Conservation (phyloP, 2,113 vertebrate species). For the Melospiza georgiana region DNA sequence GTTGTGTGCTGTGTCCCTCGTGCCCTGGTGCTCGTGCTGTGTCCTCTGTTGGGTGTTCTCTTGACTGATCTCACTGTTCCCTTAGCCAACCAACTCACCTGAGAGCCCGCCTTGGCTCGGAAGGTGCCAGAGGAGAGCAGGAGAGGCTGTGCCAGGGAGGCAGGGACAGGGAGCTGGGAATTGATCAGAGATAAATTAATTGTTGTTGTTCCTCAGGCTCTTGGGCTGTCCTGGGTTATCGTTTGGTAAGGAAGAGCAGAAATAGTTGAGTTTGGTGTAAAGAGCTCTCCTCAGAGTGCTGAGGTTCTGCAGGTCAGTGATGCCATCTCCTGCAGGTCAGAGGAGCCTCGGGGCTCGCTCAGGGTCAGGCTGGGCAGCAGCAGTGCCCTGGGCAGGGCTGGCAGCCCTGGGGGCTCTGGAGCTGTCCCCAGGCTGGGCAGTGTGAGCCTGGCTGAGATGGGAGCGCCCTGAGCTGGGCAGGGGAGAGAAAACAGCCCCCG, state of each 20-base stretch:
- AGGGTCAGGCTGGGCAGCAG: not conserved
- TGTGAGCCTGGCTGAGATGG: not conserved
- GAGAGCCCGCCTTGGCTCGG: not conserved
- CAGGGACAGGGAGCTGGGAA: not conserved
- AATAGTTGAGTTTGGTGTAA: not conserved
- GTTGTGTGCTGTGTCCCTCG: constrained; percentile 70
- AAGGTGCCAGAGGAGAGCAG: not conserved
- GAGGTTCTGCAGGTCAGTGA: not conserved
- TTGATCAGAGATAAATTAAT: not conserved
- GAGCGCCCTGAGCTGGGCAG: not conserved
- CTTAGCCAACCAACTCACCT: not conserved
- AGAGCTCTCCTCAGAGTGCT: not conserved
- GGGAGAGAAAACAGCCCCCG: not conserved
- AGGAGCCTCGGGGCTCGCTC: not conserved
- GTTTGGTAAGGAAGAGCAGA: accelerated
- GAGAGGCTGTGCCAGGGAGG: not conserved
- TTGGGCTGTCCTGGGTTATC: accelerated
- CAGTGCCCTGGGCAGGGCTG: not conserved
- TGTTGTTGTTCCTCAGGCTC: not conserved
- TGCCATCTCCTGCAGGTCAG: not conserved
- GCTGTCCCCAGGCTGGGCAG: not conserved
- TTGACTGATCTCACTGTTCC: constrained; percentile 44
- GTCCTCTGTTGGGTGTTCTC: constrained; percentile 61
- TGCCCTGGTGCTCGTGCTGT: constrained; percentile 71
- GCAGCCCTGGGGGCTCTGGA: not conserved